Conservation (phyloP, 2,113 vertebrate genomes). For the Promerops cafer region DNA sequence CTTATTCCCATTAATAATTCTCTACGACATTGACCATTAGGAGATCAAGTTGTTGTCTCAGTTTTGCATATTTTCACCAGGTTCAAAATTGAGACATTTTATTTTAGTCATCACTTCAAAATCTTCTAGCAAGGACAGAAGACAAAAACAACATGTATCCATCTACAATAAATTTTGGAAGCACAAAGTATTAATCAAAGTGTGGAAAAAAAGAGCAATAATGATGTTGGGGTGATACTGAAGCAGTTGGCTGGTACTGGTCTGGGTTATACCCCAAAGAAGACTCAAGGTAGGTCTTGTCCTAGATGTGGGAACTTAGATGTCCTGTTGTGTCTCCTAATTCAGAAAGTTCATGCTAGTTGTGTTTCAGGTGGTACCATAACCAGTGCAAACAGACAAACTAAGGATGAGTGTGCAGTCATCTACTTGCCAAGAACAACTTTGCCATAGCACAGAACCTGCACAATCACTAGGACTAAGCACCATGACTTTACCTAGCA, state of each 20-base stretch:
- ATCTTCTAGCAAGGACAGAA: neutral
- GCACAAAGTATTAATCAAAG: neutral
- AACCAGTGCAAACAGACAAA: neutral
- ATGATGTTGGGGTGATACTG: neutral
- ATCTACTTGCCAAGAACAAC: fast-evolving
- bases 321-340: too few species aligned
- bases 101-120: neutral
- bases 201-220: neutral
- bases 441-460: neutral
- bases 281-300: neutral
- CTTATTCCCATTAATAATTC: neutral
- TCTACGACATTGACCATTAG: neutral
- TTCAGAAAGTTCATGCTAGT: neutral
- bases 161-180: neutral
- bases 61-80: neutral
- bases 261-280: neutral
- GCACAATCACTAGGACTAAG: neutral
- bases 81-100: neutral
- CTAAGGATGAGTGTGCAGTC: neutral
- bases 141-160: fast-evolving
- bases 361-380: neutral
- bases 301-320: neutral
- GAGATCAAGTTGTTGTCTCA: neutral
- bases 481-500: neutral
- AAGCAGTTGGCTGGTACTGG: neutral